These are phyloP conservation scores for Hylia prasina DNA, from an alignment of 2,113 vertebrate species.

Conservation along the genomic window DNA sequence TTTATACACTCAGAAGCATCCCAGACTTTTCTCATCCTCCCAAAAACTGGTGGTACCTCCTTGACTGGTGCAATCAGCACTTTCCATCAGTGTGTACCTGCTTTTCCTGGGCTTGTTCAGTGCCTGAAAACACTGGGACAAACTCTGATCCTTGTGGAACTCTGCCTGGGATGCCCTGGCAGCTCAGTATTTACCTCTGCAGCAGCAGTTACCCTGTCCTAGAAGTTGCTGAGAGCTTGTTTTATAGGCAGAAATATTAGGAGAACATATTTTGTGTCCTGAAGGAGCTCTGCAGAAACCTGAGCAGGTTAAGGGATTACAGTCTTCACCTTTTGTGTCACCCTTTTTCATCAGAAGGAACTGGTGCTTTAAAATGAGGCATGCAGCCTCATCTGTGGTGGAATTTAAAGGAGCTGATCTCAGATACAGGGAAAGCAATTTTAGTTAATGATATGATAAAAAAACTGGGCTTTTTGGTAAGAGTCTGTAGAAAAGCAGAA, in stretches of 20 bases:
- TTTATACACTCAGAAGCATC: neutral
- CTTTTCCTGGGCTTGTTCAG: neutral
- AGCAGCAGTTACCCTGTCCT: neutral
- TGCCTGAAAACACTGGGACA: neutral
- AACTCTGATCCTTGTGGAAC: neutral
- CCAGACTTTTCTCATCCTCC: neutral
- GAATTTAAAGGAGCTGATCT: neutral
- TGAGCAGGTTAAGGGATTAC: neutral
- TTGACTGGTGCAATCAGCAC: neutral
- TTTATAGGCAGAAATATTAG: neutral
- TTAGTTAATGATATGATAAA: neutral
- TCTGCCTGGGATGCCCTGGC: neutral
- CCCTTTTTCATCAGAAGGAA: neutral
- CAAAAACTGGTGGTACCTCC: neutral
- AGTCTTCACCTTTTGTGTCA: neutral
- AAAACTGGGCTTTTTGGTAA: neutral
- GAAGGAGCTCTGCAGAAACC: neutral
- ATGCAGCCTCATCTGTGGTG: neutral
- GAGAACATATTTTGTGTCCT: neutral
- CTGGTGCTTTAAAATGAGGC: neutral
- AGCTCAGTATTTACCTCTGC: neutral
- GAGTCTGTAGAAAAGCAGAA: conserved; percentile 32
- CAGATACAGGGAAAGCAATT: neutral
- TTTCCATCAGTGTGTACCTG: neutral
- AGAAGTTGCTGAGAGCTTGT: neutral